These are phyloP conservation scores for Sebastes vulpes DNA, from an alignment of 2,797 vertebrate genomes.

Conservation along the genomic window DNA sequence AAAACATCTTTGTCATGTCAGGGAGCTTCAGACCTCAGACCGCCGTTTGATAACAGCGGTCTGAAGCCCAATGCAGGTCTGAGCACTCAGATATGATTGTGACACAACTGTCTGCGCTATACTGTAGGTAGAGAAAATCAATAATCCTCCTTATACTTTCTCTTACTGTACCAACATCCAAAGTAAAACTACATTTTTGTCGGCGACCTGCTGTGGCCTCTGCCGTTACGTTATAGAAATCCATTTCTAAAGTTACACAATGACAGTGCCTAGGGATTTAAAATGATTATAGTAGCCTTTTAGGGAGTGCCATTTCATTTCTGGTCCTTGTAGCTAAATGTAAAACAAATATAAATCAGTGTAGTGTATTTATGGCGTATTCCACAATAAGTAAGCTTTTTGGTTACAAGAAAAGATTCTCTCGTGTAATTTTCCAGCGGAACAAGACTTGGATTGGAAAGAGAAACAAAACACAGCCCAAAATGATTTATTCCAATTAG, in stretches of 20 bases:
- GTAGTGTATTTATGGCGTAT: background rate
- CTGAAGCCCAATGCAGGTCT: background rate
- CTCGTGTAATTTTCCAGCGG: conserved; percentile 6
- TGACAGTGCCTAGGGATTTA: background rate
- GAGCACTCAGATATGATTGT: background rate
- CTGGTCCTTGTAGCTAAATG: conserved; percentile 8
- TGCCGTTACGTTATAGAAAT: background rate
- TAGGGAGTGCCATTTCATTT: conserved; percentile 9
- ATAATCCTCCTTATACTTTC: background rate
- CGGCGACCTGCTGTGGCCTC: background rate
- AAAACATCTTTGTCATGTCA: conserved; percentile 48
- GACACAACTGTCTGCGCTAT: conserved; percentile 1
- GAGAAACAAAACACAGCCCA: background rate
- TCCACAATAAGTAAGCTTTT: conserved; percentile 5
- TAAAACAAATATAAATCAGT: conserved; percentile 37
- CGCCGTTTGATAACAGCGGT: conserved; percentile 19
- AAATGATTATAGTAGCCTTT: conserved; percentile 5
- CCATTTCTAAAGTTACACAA: background rate
- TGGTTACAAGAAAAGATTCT: background rate
- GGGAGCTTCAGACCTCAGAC: conserved; percentile 38
- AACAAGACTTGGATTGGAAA: conserved; percentile 1
- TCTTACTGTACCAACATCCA: background rate
- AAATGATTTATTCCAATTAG: conserved; percentile 14
- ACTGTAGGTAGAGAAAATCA: background rate
- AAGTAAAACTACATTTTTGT: background rate